A percentile compares a stretch with the other conserved stretches of the same genome.
These are phyloP conservation scores for Schrankia costaestrigalis DNA, from an alignment of 2,888 invertebrate species.

Conservation along the genomic window DNA sequence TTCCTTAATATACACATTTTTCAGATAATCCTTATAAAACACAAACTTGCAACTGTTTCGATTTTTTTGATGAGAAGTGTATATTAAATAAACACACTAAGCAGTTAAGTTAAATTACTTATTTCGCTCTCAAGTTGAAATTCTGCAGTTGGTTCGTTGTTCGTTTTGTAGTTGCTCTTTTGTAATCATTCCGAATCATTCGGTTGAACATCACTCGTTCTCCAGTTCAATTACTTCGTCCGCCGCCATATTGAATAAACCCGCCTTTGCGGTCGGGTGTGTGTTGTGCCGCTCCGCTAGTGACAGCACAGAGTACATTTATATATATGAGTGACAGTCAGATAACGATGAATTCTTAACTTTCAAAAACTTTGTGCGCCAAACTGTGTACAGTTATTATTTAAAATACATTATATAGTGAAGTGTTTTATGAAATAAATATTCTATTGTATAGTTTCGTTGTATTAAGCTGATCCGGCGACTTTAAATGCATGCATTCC, in stretches of 20 bases:
- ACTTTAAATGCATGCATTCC: conserved; percentile 77
- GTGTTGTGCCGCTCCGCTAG: conserved; percentile 46
- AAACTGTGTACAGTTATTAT: conserved; percentile 35
- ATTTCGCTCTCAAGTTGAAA: too few species aligned
- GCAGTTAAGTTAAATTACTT: too few species aligned
- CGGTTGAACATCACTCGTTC: conserved; percentile 25
- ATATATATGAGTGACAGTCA: conserved; percentile 70
- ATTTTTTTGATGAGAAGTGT: too few species aligned
- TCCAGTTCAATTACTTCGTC: conserved; percentile 27
- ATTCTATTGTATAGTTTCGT: conserved; percentile 18
- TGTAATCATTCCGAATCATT: conserved; percentile 18
- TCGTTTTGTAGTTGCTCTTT: conserved; percentile 16
- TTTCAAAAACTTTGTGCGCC: conserved; percentile 52
- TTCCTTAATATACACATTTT: too few species aligned
- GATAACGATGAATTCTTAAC: conserved; percentile 59
- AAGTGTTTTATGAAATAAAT: conserved; percentile 37
- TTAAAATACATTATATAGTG: conserved; percentile 40
- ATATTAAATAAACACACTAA: too few species aligned
- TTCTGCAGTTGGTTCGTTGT: too few species aligned
- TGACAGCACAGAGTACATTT: too few species aligned
- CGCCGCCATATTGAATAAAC: conserved; percentile 69
- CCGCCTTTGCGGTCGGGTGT: conserved; percentile 47
- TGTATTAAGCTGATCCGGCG: conserved; percentile 42
- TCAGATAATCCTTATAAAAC: too few species aligned
- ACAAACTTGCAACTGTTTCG: too few species aligned